Base-by-base conservation (phyloP, 2,888 invertebrate genomes). In the Miltochrista miniata region DNA sequence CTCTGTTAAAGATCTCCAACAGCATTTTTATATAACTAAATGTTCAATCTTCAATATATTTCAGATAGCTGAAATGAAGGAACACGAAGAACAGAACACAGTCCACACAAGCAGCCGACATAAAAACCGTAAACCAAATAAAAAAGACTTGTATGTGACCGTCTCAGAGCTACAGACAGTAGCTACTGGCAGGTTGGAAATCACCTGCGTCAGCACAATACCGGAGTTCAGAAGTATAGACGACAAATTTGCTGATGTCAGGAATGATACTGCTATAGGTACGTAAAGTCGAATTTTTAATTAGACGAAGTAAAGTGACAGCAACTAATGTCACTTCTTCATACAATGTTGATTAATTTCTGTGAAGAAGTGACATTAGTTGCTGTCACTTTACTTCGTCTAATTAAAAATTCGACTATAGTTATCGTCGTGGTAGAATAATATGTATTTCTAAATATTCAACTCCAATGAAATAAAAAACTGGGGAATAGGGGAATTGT, bases 161-260 rank as follows among this genome's bases (percentile, higher is more conserved):
- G 93, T 96, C 48, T 94, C 95, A 0, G 95, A 95, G 63, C 90
- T 95, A 57, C 95, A 95, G 76, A 92, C 94, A 45, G 94, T 94
- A 15, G 94, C 93, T 36, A 94, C 95, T 54, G 95, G 95, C 4
- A 91, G 93, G 51, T 90, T 96, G 56, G 94, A 95, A 76, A 93
- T 96, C 68, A 95, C 94, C 52, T 96, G 96, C 76, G 93, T 96
- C 79, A 94, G 96, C 72, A 96, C 96, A 45, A 96, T 96, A 69
- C 96, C 96, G 0, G 94, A 95, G 65, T 95, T 95, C 71, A 93
- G 95, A 51, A 94, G 93, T 58, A 93, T 94, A 61, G 93, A 94
- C 51, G 95, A 95, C 72, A 93, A 94, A 74, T 96, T 95, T 73
- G 96, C 96, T 39, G 96, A 96, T 77, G 91, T 94, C 59, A 93